Percentiles rank a stretch among this genome's conserved stretches.
phyloP scores from a whole-genome alignment of 1,140 invertebrate species.

The Drosophila insularis region DNA sequence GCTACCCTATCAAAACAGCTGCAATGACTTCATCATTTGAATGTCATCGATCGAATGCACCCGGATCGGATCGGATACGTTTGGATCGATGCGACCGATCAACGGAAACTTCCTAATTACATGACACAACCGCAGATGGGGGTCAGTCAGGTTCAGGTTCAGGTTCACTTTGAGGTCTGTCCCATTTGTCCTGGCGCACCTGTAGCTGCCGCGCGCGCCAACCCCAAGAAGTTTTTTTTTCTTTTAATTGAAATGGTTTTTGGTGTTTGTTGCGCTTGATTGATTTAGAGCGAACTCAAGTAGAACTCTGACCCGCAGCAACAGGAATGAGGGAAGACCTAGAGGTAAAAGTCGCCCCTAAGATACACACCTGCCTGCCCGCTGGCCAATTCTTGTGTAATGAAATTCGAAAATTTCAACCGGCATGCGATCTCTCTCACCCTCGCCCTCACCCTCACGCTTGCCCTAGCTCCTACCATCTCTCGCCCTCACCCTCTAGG shows the following conservation, averaged over 20 bases:
- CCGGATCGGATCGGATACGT: slow-evolving; percentile 11
- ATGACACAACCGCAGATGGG: slow-evolving; percentile 68
- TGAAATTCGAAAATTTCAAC: slow-evolving; percentile 67
- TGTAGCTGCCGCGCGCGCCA: slow-evolving; percentile 50
- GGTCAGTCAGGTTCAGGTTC: slow-evolving; percentile 10
- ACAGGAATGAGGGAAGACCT: slow-evolving; percentile 42
- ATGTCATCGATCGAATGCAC: slow-evolving; percentile 38
- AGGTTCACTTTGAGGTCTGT: slow-evolving; percentile 8
- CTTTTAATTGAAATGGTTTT: slow-evolving; percentile 72
- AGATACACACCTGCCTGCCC: slow-evolving; percentile 65
- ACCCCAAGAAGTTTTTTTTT: slow-evolving; percentile 29
- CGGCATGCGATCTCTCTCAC: slow-evolving; percentile 60
- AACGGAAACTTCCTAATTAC: slow-evolving; percentile 73
- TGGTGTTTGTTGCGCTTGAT: slow-evolving; percentile 70
- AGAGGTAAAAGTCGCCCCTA: slow-evolving; percentile 4
- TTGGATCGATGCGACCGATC: slow-evolving; percentile 29
- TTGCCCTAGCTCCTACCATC: background rate
- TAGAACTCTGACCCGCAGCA: slow-evolving; percentile 58
- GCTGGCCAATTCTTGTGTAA: slow-evolving; percentile 58
- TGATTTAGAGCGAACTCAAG: slow-evolving; percentile 64
- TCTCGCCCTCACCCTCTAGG: slow-evolving; percentile 21
- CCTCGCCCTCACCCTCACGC: slow-evolving; percentile 20
- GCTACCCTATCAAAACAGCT: slow-evolving; percentile 21
- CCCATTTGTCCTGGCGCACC: slow-evolving; percentile 41
- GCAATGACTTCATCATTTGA: slow-evolving; percentile 61